Conservation (phyloP, 2,797 vertebrate genomes). For the Aldrovandia affinis region DNA sequence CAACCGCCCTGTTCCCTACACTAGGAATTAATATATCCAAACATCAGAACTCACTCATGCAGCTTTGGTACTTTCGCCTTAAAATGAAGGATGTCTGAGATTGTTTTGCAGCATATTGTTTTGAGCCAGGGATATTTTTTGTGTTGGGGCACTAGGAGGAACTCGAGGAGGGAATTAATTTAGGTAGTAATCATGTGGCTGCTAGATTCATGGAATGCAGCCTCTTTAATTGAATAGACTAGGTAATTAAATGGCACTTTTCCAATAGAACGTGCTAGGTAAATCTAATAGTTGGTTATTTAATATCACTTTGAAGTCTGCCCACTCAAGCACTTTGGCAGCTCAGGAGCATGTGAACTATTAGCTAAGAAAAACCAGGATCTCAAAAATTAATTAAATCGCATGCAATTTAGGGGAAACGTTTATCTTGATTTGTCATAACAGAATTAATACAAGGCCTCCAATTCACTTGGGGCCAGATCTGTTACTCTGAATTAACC, state of each 20-base stretch:
- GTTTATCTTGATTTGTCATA: constrained; percentile 99
- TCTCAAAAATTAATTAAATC: constrained; percentile 99
- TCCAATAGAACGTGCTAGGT: constrained; percentile 99
- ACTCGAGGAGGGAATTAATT: constrained; percentile 83
- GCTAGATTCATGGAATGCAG: constrained; percentile 86
- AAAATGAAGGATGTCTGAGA: constrained; percentile 43
- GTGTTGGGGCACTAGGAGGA: constrained; percentile 67
- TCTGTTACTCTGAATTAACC: constrained; percentile 99
- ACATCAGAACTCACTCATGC: background rate
- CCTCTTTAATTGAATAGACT: constrained; percentile 99
- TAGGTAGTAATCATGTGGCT: constrained; percentile 88
- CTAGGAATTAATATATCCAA: background rate
- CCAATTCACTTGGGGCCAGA: constrained; percentile 99
- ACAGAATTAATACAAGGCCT: constrained; percentile 99
- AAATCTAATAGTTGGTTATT: constrained; percentile 99
- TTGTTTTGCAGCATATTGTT: constrained; percentile 59
- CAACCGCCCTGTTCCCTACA: constrained; percentile 28
- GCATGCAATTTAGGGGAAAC: constrained; percentile 99
- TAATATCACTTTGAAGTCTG: constrained; percentile 99
- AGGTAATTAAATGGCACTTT: constrained; percentile 99
- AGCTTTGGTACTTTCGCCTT: constrained; percentile 33
- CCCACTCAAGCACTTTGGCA: constrained; percentile 97
- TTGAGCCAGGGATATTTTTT: constrained; percentile 66
- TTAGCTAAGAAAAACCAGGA: constrained; percentile 88
- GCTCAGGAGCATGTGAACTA: constrained; percentile 97